These are phyloP conservation scores for Drosophila borborema DNA, from an alignment of 2,888 invertebrate species.

Conservation along the genomic window DNA sequence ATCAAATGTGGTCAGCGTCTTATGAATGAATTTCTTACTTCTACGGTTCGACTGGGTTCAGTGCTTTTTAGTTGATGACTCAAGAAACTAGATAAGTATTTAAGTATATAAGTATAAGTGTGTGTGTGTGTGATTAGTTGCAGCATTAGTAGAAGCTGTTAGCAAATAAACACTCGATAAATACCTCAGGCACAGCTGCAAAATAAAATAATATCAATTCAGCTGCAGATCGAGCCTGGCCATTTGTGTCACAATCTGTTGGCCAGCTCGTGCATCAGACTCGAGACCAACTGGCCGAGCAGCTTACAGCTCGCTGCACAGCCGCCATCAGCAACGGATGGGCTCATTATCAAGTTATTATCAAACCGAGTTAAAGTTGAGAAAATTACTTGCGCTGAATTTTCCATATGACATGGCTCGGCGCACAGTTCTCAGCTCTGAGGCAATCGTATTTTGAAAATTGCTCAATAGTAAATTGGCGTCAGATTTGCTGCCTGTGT, in stretches of 20 bases:
- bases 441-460: conserved; percentile 41
- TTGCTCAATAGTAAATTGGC: conserved; percentile 66
- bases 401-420: conserved; percentile 37
- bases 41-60: conserved; percentile 20
- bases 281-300: conserved; percentile 25
- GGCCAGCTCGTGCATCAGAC: conserved; percentile 57
- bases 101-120: conserved; percentile 4
- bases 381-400: conserved; percentile 49
- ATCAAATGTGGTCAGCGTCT: conserved; percentile 37
- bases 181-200: conserved; percentile 60
- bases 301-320: conserved; percentile 9
- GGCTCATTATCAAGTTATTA: conserved; percentile 75
- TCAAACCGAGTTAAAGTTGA: conserved; percentile 46
- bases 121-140: conserved; percentile 20
- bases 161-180: conserved; percentile 64
- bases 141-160: conserved; percentile 54
- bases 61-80: conserved; percentile 37
- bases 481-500: conserved; percentile 32
- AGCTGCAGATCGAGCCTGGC: conserved; percentile 26
- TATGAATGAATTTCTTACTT: conserved; percentile 55
- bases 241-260: conserved; percentile 67
- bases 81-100: conserved; percentile 29
- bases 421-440: conserved; percentile 20
- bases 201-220: conserved; percentile 42
- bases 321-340: conserved; percentile 55